Percentiles rank a stretch among this genome's conserved stretches.
Conservation (phyloP, 2,797 vertebrate species). For the Ctenopoma kingsleyae region DNA sequence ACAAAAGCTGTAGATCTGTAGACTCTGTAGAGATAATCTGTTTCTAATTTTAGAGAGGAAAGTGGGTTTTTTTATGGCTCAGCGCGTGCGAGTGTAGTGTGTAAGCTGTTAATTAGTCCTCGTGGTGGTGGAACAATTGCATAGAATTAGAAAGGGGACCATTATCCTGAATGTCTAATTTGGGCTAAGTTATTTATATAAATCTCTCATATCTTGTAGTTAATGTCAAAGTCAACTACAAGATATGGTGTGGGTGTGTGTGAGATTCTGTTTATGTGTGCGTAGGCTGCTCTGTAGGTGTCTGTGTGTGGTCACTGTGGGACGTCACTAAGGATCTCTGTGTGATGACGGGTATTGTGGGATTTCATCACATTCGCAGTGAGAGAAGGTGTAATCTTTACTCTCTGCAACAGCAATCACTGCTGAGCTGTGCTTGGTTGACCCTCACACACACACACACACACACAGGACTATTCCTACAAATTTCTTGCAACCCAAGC, state of each 20-base stretch:
- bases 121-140: not conserved
- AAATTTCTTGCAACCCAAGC: conserved; percentile 9
- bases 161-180: conserved; percentile 10
- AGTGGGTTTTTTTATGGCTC: not conserved
- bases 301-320: conserved; percentile 48
- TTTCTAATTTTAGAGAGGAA: conserved; percentile 20
- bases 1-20: conserved; percentile 1
- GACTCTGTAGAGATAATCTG: conserved; percentile 13
- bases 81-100: not conserved
- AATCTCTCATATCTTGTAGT: conserved; percentile 11
- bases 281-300: not conserved
- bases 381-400: conserved; percentile 60
- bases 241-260: conserved; percentile 12
- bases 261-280: conserved; percentile 3
- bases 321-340: conserved; percentile 56
- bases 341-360: conserved; percentile 59
- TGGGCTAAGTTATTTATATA: not conserved
- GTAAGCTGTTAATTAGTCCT: conserved; percentile 17
- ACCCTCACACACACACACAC: conserved; percentile 1
- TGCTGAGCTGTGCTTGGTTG: conserved; percentile 34
- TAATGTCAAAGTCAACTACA: conserved; percentile 46
- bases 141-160: conserved; percentile 1
- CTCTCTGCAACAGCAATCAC: conserved; percentile 58
- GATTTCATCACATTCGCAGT: conserved; percentile 60
- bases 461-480: conserved; percentile 22